Evolutionary conservation across 2,888 invertebrate genomes (phyloP).

Genomic region (Oscheius sp.): DNA sequence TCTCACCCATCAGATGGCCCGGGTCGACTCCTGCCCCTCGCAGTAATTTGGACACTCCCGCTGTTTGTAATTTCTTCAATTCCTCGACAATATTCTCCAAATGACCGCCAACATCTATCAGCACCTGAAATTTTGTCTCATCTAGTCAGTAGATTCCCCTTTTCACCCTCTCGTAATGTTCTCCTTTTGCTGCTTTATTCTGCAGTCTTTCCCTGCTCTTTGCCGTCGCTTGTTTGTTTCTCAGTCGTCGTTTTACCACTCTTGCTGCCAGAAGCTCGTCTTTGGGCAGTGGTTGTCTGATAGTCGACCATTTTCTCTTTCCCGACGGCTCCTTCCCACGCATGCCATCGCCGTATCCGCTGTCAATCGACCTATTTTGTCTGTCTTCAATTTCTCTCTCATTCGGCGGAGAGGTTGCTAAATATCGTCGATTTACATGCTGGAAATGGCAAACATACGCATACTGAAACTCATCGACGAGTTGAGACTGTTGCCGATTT

Average conservation of each 20-base stretch:
- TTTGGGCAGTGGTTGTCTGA: neutral
- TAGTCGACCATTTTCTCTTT: conserved; percentile 14
- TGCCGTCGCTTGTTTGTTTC: neutral
- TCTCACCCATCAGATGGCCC: neutral
- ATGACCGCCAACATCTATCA: neutral
- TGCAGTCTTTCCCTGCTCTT: neutral
- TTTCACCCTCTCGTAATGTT: neutral
- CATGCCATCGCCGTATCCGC: neutral
- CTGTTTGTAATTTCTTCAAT: conserved; percentile 9
- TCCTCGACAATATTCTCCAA: neutral
- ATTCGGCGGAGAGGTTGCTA: neutral
- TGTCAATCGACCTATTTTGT: neutral
- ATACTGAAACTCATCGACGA: neutral
- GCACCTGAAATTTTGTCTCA: neutral
- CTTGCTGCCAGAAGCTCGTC: neutral
- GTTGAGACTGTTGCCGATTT: neutral
- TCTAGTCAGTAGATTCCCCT: neutral
- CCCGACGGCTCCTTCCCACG: no score
- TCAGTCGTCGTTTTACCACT: neutral
- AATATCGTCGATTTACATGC: neutral
- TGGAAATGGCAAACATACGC: neutral
- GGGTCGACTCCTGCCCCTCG: conserved; percentile 11
- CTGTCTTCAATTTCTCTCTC: neutral
- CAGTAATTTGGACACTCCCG: neutral
- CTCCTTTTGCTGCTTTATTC: neutral